phyloP scores from a whole-genome alignment of 2,113 vertebrate species.

The Lagopus muta region DNA sequence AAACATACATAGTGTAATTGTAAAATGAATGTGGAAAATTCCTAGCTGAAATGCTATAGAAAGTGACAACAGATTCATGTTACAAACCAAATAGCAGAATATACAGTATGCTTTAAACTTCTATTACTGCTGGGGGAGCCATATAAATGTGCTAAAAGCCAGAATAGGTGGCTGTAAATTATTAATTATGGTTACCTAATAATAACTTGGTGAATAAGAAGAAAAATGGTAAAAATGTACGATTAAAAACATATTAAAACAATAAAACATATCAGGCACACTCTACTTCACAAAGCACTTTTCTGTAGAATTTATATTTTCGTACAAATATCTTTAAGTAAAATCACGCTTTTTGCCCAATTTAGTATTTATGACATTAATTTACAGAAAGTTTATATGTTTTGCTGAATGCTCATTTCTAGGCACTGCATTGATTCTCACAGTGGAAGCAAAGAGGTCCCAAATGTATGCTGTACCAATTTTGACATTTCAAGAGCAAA shows the following conservation, averaged over 20 bases:
- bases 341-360: conserved; percentile 33
- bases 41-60: neutral
- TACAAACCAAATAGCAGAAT: conserved; percentile 2
- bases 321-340: conserved; percentile 55
- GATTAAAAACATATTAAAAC: conserved; percentile 71
- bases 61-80: neutral
- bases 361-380: conserved; percentile 69
- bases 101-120: conserved; percentile 25
- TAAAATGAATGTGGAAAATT: conserved; percentile 13
- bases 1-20: neutral
- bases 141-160: conserved; percentile 49
- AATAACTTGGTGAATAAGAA: conserved; percentile 60
- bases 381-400: conserved; percentile 12
- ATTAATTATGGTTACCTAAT: conserved; percentile 69
- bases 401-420: conserved; percentile 28
- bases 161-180: conserved; percentile 58
- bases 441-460: conserved; percentile 31
- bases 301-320: conserved; percentile 56
- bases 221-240: conserved; percentile 43
- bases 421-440: conserved; percentile 34
- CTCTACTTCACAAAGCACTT: conserved; percentile 34
- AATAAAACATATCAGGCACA: conserved; percentile 59
- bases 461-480: conserved; percentile 27
- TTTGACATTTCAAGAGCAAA: conserved; percentile 44
- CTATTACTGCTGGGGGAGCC: conserved; percentile 13